Evolutionary conservation across 2,797 vertebrate species (phyloP).

Genomic region (Synanceia verrucosa): DNA sequence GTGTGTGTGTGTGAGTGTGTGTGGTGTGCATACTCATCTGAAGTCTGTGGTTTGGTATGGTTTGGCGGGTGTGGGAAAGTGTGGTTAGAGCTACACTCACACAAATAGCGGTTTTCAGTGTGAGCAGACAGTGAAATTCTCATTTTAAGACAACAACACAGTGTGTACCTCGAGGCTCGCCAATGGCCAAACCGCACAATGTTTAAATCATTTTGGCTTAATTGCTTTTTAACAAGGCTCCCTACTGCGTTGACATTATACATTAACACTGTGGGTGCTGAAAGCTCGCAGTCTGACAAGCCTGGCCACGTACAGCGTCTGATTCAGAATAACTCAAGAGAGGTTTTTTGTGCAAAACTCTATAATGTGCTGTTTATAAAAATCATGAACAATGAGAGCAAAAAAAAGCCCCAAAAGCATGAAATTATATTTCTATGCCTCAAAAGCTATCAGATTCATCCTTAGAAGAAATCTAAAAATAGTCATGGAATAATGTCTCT

Average conservation of each 20-base stretch:
- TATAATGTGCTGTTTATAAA: slow-evolving; percentile 42
- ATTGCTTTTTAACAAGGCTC: slow-evolving; percentile 86
- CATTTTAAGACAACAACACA: slow-evolving; percentile 83
- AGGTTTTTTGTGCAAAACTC: slow-evolving; percentile 42
- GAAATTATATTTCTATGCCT: neutral
- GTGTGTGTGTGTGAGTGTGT: slow-evolving; percentile 50
- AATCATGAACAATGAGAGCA: slow-evolving; percentile 46
- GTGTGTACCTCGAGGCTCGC: slow-evolving; percentile 76
- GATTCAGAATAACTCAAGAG: slow-evolving; percentile 61
- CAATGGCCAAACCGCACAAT: slow-evolving; percentile 77
- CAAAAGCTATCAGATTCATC: neutral
- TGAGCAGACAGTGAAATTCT: slow-evolving; percentile 85
- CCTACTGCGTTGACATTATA: slow-evolving; percentile 82
- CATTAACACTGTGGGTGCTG: slow-evolving; percentile 83
- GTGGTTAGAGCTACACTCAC: slow-evolving; percentile 80
- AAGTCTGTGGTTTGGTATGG: slow-evolving; percentile 79
- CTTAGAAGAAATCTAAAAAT: neutral
- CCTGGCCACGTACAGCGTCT: slow-evolving; percentile 67
- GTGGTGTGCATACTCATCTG: slow-evolving; percentile 68
- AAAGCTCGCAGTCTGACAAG: slow-evolving; percentile 74
- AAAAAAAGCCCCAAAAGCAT: slow-evolving; percentile 9
- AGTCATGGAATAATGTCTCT: slow-evolving; percentile 21
- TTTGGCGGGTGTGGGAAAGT: slow-evolving; percentile 82
- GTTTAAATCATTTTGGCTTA: slow-evolving; percentile 85
- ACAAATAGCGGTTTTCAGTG: slow-evolving; percentile 83